phyloP scores from a whole-genome alignment of 2,113 vertebrate species.

The Hydropotes inermis region DNA sequence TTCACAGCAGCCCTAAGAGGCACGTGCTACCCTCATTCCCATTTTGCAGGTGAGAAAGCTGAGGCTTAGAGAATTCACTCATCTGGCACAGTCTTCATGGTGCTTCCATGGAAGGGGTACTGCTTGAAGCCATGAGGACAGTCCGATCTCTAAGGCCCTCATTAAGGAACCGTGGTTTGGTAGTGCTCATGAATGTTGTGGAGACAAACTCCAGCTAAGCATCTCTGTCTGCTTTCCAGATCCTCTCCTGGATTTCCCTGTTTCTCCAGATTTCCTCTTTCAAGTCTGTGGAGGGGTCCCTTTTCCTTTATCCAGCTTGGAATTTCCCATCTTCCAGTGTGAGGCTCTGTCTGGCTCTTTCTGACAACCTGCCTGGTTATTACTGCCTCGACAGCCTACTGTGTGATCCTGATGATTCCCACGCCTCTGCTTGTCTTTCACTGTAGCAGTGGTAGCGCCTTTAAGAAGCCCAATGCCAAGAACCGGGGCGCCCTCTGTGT shows the following conservation, averaged over 20 bases:
- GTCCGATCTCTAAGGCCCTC: background rate
- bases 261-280: background rate
- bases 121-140: too few relatives aligned
- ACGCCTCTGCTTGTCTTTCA: background rate
- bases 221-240: background rate
- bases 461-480: background rate
- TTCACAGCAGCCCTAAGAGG: accelerated
- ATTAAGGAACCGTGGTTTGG: too few relatives aligned
- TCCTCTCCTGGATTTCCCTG: background rate
- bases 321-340: background rate
- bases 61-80: background rate
- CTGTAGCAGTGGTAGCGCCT: background rate
- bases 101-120: background rate
- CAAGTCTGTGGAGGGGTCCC: background rate
- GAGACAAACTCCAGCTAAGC: background rate
- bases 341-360: background rate
- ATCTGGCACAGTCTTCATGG: background rate
- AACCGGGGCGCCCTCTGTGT: accelerated
- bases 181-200: accelerated
- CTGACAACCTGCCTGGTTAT: too few relatives aligned
- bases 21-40: background rate
- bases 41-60: background rate
- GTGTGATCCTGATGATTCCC: background rate
- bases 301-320: background rate
- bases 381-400: accelerated